These are phyloP conservation scores for Drosophila athabasca DNA, from an alignment of 1,140 invertebrate genomes.

Conservation along the genomic window DNA sequence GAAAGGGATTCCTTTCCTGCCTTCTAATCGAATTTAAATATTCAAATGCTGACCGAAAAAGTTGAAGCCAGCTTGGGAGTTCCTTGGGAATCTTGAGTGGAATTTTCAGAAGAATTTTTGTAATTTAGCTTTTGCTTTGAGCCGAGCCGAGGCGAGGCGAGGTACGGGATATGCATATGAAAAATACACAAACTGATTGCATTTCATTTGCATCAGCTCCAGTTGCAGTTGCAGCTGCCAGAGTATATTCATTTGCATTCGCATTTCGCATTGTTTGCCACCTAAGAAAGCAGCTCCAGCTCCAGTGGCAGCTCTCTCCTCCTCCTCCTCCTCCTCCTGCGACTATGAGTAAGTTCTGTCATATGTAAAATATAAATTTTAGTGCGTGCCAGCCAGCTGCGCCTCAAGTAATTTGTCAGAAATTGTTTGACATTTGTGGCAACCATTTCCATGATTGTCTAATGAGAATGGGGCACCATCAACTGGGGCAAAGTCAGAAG, in stretches of 20 bases:
- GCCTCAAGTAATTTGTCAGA: constrained; percentile 68
- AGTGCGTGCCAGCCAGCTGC: constrained; percentile 47
- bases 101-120: constrained; percentile 32
- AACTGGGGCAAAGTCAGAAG: neutral
- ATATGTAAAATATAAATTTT: constrained; percentile 63
- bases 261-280: constrained; percentile 43
- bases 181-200: constrained; percentile 54
- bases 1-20: constrained; percentile 12
- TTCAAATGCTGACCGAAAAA: constrained; percentile 43
- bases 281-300: constrained; percentile 46
- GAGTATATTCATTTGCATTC: constrained; percentile 31
- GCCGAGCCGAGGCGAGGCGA: neutral
- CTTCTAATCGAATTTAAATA: constrained; percentile 66
- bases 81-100: constrained; percentile 41
- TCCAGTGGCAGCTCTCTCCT: neutral
- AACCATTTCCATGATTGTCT: constrained; percentile 15
- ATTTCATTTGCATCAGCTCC: constrained; percentile 47
- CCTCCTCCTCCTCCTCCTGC: no score
- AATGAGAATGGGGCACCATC: constrained; percentile 21
- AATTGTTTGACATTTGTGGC: constrained; percentile 62
- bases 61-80: constrained; percentile 1
- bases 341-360: constrained; percentile 35
- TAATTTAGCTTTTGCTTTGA: constrained; percentile 34
- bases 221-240: constrained; percentile 23
- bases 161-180: constrained; percentile 49